phyloP scores from a whole-genome alignment of 2,888 invertebrate genomes.

The Ametastegia equiseti region DNA sequence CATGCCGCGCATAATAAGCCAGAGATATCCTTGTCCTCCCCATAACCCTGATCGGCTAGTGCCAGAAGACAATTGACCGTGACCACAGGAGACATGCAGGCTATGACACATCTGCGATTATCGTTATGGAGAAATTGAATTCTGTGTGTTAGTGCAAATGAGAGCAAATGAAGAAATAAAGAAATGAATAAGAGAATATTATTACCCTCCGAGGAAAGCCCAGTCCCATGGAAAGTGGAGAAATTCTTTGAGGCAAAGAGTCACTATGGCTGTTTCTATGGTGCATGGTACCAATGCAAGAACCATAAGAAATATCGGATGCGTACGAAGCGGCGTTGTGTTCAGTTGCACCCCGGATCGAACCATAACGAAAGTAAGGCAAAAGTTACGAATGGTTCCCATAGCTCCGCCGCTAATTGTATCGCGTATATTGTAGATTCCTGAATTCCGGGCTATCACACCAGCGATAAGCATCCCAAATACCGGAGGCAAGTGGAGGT shows the following conservation, averaged over 20 bases:
- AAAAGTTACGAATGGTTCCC: slow-evolving; percentile 67
- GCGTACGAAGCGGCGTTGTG: slow-evolving; percentile 62
- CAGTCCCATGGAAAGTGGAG: slow-evolving; percentile 68
- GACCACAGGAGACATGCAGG: slow-evolving; percentile 72
- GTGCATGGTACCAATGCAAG: slow-evolving; percentile 68
- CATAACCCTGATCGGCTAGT: slow-evolving; percentile 79
- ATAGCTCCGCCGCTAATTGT: slow-evolving; percentile 60
- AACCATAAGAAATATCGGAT: slow-evolving; percentile 63
- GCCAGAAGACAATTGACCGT: slow-evolving; percentile 68
- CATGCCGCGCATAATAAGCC: slow-evolving; percentile 85
- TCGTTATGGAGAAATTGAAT: neutral
- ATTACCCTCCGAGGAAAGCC: slow-evolving; percentile 71
- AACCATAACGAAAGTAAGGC: slow-evolving; percentile 68
- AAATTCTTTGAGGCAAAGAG: slow-evolving; percentile 60
- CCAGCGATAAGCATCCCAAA: slow-evolving; percentile 82
- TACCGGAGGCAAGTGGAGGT: slow-evolving; percentile 77
- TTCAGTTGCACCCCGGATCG: slow-evolving; percentile 70
- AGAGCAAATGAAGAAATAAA: neutral
- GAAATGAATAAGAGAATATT: neutral
- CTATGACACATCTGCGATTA: slow-evolving; percentile 64
- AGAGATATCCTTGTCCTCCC: slow-evolving; percentile 85
- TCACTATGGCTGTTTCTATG: slow-evolving; percentile 63
- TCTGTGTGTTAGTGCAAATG: neutral
- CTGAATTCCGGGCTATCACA: slow-evolving; percentile 69
- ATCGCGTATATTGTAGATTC: slow-evolving; percentile 64